Percentiles rank a stretch among this genome's conserved stretches.
phyloP scores from a whole-genome alignment of 2,888 invertebrate species.

The Saturnia pavonia region DNA sequence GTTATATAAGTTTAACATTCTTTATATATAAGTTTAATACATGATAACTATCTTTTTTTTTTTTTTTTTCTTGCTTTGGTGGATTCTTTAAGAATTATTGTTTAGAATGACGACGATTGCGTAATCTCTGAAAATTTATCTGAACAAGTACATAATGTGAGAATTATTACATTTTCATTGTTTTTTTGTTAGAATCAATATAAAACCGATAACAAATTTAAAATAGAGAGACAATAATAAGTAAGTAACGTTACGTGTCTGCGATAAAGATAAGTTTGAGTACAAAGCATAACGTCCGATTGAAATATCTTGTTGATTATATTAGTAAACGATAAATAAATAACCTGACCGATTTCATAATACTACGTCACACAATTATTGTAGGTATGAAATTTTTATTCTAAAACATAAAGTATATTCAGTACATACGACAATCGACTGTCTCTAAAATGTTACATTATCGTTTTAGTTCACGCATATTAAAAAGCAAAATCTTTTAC shows the following conservation, averaged over 20 bases:
- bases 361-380: slow-evolving; percentile 17
- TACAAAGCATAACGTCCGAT: slow-evolving; percentile 33
- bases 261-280: slow-evolving; percentile 31
- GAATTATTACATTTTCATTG: neutral
- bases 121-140: neutral
- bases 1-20: neutral
- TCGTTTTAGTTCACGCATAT: neutral
- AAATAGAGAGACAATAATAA: slow-evolving; percentile 27
- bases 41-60: neutral
- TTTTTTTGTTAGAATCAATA: slow-evolving; percentile 1
- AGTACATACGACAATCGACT: neutral
- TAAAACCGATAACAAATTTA: slow-evolving; percentile 22
- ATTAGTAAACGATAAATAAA: slow-evolving; percentile 26
- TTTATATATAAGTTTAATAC: neutral
- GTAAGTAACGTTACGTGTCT: slow-evolving; percentile 28
- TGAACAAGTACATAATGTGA: neutral
- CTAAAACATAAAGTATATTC: neutral
- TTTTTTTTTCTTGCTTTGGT: neutral
- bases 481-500: neutral
- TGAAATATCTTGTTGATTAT: slow-evolving; percentile 27
- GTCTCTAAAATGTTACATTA: neutral
- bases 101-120: neutral
- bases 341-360: slow-evolving; percentile 26
- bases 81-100: neutral
- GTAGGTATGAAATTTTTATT: slow-evolving; percentile 12